These are phyloP conservation scores for Arctia plantaginis DNA, from an alignment of 2,888 invertebrate species.

Conservation along the genomic window DNA sequence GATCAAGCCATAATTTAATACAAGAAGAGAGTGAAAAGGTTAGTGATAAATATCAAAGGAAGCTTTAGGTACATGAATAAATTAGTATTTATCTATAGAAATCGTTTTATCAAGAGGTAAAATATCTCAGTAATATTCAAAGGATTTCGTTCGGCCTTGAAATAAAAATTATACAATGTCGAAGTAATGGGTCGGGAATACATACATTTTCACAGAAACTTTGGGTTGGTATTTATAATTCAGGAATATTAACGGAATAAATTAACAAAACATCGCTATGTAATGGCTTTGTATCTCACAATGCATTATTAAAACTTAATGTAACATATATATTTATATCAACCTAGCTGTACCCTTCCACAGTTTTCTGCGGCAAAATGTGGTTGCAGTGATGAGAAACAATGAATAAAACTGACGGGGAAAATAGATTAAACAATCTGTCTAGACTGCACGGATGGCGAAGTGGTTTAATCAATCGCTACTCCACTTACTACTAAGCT, in stretches of 20 bases:
- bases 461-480: no score
- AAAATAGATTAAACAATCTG: no score
- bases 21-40: background rate
- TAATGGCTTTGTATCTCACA: no score
- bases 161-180: background rate
- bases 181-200: background rate
- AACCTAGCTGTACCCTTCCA: no score
- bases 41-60: background rate
- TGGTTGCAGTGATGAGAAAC: no score
- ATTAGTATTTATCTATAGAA: rapidly evolving
- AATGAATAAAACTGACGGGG: no score
- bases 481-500: no score
- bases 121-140: conserved; percentile 66
- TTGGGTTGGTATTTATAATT: conserved; percentile 29
- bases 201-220: conserved; percentile 35
- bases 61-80: background rate
- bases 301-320: background rate
- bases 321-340: no score
- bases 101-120: conserved; percentile 60
- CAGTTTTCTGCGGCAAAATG: no score
- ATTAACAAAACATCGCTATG: no score
- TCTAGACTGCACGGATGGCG: no score
- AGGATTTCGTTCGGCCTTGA: conserved; percentile 15
- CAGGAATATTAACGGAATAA: background rate
- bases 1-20: background rate